Conservation (phyloP, 2,113 vertebrate genomes). For the Azemiops feae region DNA sequence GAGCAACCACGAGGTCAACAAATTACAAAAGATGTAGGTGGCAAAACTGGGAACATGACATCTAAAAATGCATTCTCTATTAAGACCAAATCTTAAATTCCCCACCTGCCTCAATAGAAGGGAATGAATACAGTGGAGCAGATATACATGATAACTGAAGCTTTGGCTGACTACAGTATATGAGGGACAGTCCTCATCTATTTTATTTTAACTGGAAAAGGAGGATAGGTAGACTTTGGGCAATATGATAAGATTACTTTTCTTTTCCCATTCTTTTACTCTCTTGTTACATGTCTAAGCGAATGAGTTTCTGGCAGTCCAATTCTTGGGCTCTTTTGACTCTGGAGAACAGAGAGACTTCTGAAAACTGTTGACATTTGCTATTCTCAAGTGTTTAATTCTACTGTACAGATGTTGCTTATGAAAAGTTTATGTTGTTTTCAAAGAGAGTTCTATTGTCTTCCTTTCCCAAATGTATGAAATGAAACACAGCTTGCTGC, state of each 20-base stretch:
- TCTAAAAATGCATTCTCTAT: neutral
- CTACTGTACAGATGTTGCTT: slow-evolving; percentile 32
- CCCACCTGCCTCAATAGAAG: neutral
- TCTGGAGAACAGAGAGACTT: slow-evolving; percentile 4
- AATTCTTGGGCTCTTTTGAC: slow-evolving; percentile 10
- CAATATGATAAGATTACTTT: neutral
- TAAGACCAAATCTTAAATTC: neutral
- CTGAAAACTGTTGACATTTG: slow-evolving; percentile 17
- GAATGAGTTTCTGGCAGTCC: slow-evolving; percentile 5
- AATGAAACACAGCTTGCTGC: slow-evolving; percentile 10
- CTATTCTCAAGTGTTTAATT: neutral
- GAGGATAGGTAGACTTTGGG: neutral
- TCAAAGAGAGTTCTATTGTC: neutral
- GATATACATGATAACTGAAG: neutral
- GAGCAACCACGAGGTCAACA: neutral
- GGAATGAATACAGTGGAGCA: neutral
- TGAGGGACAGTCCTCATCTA: neutral
- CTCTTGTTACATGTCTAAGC: neutral
- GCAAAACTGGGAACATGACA: neutral
- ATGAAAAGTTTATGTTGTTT: slow-evolving; percentile 31
- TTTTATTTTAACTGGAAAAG: neutral
- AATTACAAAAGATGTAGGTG: neutral
- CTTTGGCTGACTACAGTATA: neutral
- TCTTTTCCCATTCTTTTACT: neutral
- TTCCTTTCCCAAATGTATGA: slow-evolving; percentile 5